These are phyloP conservation scores for Halcyon malimbica DNA, from an alignment of 2,113 vertebrate species.

Conservation along the genomic window DNA sequence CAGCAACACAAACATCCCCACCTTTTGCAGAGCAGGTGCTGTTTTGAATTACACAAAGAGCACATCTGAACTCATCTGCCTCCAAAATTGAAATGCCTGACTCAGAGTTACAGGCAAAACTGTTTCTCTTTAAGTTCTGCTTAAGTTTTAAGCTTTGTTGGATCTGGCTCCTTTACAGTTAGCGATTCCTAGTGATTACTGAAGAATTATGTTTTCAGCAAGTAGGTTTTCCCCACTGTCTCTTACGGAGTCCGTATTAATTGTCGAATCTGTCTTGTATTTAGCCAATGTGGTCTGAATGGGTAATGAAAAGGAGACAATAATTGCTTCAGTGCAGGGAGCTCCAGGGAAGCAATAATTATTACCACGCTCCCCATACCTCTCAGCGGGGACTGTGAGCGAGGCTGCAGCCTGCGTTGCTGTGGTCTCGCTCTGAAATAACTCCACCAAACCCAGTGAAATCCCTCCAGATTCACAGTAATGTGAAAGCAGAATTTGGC, in stretches of 20 bases:
- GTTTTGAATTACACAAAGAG: neutral
- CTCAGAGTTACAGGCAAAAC: neutral
- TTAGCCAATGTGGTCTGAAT: neutral
- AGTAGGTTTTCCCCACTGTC: neutral
- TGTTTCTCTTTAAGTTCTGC: neutral
- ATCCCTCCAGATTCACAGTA: neutral
- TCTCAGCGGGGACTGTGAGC: fast-evolving
- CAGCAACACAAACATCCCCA: neutral
- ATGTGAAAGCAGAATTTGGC: neutral
- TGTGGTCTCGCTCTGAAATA: neutral
- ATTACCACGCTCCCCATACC: neutral
- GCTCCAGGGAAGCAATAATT: neutral
- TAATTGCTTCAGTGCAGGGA: neutral
- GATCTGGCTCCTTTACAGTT: neutral
- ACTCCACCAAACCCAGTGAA: neutral
- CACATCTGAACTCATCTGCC: neutral
- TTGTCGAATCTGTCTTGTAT: neutral
- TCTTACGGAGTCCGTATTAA: neutral
- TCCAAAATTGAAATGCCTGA: neutral
- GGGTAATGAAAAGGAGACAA: neutral
- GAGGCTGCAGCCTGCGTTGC: neutral
- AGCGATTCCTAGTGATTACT: neutral
- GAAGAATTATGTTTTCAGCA: slow-evolving; percentile 21
- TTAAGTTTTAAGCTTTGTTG: neutral
- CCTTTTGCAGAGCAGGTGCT: neutral